phyloP scores from a whole-genome alignment of 1,140 invertebrate species.

The Drosophila prosaltans region DNA sequence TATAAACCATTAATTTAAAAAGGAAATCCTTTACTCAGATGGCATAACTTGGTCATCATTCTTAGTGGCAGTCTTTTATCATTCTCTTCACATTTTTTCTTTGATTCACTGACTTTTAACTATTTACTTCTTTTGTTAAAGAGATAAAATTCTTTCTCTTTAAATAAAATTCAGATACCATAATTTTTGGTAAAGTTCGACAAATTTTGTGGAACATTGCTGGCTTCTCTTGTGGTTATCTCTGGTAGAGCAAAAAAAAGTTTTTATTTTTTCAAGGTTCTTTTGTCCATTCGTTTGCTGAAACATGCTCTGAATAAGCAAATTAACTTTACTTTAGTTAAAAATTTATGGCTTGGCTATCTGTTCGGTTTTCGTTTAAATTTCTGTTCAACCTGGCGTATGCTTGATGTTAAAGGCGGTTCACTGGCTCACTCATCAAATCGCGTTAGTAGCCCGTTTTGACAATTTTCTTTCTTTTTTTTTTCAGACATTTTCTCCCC shows the following conservation, averaged over 20 bases:
- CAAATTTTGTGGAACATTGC: not conserved
- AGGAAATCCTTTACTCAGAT: too few species aligned
- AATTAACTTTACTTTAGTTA: constrained; percentile 10
- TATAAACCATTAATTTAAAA: too few species aligned
- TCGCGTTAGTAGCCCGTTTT: constrained; percentile 45
- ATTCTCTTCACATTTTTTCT: not conserved
- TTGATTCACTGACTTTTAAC: not conserved
- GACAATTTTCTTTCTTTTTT: constrained; percentile 22
- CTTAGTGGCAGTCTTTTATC: not conserved
- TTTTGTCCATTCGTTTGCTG: not conserved
- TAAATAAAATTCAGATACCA: not conserved
- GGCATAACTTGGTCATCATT: too few species aligned
- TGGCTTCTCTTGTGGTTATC: not conserved
- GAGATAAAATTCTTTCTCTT: not conserved
- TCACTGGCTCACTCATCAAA: constrained; percentile 16
- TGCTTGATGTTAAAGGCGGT: constrained; percentile 53
- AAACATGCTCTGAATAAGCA: constrained; percentile 1
- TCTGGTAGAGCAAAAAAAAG: not conserved
- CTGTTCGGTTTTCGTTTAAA: constrained; percentile 21
- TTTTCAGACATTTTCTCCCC: constrained; percentile 22
- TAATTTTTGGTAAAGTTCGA: not conserved
- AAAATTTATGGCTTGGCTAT: constrained; percentile 16
- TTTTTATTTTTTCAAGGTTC: constrained; percentile 1
- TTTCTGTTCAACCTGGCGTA: constrained; percentile 48
- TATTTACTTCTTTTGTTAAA: not conserved